Evolutionary conservation across 2,888 invertebrate species (phyloP).

Genomic region (Metacarcinus magister): DNA sequence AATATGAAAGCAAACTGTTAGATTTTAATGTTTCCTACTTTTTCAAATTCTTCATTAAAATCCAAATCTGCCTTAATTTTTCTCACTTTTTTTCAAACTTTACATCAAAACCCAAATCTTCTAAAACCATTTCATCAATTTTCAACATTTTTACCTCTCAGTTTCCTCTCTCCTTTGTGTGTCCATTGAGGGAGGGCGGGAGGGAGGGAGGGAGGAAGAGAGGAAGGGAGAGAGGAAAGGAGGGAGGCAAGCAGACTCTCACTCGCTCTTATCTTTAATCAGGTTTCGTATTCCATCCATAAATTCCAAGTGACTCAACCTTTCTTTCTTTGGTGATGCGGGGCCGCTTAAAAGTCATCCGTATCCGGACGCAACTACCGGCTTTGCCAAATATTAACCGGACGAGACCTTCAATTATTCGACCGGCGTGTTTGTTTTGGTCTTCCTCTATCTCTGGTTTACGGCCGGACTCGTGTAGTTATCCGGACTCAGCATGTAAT

Average conservation of each 20-base stretch:
- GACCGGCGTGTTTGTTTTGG: constrained; percentile 3
- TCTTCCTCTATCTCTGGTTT: background rate
- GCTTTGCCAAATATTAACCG: background rate
- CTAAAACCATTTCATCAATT: too few species aligned
- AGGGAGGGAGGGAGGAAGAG: too few species aligned
- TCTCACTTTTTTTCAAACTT: too few species aligned
- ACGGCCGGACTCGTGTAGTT: background rate
- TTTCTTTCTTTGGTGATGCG: background rate
- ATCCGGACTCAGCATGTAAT: background rate
- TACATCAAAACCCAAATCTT: too few species aligned
- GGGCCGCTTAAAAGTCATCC: background rate
- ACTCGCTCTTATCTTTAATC: background rate
- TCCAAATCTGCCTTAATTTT: too few species aligned
- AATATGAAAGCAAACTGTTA: too few species aligned
- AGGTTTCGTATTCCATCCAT: background rate
- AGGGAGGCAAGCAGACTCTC: background rate
- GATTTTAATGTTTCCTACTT: too few species aligned
- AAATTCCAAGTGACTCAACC: background rate
- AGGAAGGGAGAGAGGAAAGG: background rate
- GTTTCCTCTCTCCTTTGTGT: too few species aligned
- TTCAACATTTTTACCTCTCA: too few species aligned
- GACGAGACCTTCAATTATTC: constrained; percentile 7
- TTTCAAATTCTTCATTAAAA: too few species aligned
- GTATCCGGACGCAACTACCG: background rate
- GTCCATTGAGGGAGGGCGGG: too few species aligned